Conservation (phyloP, 2,888 invertebrate species). For the Phania funesta region DNA sequence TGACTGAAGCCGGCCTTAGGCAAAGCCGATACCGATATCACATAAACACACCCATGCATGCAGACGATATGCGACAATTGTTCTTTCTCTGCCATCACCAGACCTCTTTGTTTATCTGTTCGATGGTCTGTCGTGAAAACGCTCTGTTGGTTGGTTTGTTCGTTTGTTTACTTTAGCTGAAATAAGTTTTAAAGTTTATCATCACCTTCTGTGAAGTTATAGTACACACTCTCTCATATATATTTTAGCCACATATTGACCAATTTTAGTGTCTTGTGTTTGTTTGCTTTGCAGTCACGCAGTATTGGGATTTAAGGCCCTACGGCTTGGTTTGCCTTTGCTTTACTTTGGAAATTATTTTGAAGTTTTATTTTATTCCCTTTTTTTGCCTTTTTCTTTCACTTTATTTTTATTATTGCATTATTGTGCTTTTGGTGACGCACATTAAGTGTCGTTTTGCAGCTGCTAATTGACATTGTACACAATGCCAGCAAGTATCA, state of each 20-base stretch:
- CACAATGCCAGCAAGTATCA: constrained; percentile 70
- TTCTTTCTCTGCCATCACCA: constrained; percentile 46
- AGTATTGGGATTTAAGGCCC: constrained; percentile 35
- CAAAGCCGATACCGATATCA: constrained; percentile 9
- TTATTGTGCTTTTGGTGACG: constrained; percentile 64
- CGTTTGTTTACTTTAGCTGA: constrained; percentile 19
- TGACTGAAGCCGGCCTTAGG: constrained; percentile 33
- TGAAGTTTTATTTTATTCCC: constrained; percentile 25
- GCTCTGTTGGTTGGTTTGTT: constrained; percentile 29
- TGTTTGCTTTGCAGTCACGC: constrained; percentile 24
- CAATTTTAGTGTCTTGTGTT: neutral
- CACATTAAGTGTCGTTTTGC: constrained; percentile 80
- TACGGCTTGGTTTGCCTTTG: constrained; percentile 14
- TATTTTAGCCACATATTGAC: neutral
- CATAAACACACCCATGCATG: neutral
- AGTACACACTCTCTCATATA: neutral
- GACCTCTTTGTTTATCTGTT: constrained; percentile 55
- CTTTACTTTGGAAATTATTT: constrained; percentile 42
- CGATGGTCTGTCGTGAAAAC: constrained; percentile 33
- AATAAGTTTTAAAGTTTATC: constrained; percentile 55
- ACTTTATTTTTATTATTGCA: constrained; percentile 48
- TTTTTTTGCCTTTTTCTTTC: constrained; percentile 35
- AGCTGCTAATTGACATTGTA: constrained; percentile 80
- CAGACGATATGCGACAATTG: constrained; percentile 65
- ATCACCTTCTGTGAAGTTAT: constrained; percentile 48